Conservation (phyloP, 2,888 invertebrate species). For the Halocaridina rubra region DNA sequence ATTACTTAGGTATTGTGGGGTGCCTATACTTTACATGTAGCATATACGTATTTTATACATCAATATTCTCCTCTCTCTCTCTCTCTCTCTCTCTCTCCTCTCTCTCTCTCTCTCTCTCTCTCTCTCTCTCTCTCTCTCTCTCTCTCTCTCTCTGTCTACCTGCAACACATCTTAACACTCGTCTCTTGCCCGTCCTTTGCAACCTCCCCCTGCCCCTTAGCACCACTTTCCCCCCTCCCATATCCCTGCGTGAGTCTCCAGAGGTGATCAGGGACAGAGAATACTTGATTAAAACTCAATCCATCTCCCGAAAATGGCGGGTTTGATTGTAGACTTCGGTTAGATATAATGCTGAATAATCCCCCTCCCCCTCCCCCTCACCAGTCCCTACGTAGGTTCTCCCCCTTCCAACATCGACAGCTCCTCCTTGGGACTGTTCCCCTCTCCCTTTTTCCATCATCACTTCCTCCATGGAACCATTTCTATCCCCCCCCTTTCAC, state of each 20-base stretch:
- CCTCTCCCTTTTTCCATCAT: neutral
- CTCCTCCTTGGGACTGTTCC: neutral
- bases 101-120: constrained; percentile 13
- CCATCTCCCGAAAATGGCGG: constrained; percentile 24
- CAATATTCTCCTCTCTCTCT: neutral
- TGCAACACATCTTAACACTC: no score
- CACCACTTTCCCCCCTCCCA: neutral
- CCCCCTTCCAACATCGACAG: neutral
- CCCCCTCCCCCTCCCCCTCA: neutral
- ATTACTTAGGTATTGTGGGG: no score
- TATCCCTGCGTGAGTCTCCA: constrained; percentile 9
- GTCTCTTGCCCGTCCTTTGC: no score
- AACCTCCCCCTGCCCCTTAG: neutral
- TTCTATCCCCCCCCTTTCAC: neutral
- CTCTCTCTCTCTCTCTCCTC: neutral
- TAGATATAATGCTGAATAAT: neutral
- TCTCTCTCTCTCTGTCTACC: constrained; percentile 7
- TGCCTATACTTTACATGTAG: no score
- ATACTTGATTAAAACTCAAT: constrained; percentile 32
- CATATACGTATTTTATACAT: no score
- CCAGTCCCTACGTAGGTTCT: neutral
- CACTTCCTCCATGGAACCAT: neutral
- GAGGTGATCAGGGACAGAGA: constrained; percentile 22
- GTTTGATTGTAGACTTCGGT: neutral
- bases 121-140: constrained; percentile 8